Percentiles rank a stretch among this genome's conserved stretches.
phyloP scores from a whole-genome alignment of 2,797 vertebrate species.

The Denticeps clupeoides region DNA sequence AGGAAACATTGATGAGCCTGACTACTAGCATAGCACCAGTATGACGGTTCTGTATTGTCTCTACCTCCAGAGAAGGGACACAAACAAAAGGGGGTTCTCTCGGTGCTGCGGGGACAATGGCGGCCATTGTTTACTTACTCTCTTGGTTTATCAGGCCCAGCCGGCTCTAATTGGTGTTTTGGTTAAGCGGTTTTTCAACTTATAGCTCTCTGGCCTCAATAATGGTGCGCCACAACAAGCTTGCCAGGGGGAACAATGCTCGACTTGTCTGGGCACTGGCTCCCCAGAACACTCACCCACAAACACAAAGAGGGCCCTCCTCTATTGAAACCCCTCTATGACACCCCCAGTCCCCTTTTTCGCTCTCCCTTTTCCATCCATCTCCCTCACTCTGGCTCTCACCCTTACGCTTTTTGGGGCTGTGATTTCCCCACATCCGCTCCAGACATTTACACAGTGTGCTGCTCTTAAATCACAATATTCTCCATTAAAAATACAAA shows the following conservation, averaged over 20 bases:
- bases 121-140: slow-evolving; percentile 48
- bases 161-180: slow-evolving; percentile 69
- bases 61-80: slow-evolving; percentile 35
- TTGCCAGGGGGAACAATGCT: slow-evolving; percentile 49
- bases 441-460: not conserved
- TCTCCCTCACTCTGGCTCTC: not conserved
- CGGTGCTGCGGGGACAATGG: slow-evolving; percentile 46
- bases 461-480: no score
- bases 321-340: slow-evolving; percentile 21
- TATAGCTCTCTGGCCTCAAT: slow-evolving; percentile 50
- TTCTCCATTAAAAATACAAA: no score
- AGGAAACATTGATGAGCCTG: no score
- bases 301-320: slow-evolving; percentile 36
- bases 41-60: slow-evolving; percentile 24
- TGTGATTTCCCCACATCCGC: not conserved
- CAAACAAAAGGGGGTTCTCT: slow-evolving; percentile 43
- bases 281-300: slow-evolving; percentile 29
- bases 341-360: slow-evolving; percentile 12
- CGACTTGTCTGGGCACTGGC: slow-evolving; percentile 43
- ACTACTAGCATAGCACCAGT: not conserved
- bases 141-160: slow-evolving; percentile 49
- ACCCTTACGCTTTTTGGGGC: slow-evolving; percentile 10
- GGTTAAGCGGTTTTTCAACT: slow-evolving; percentile 75
- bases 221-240: slow-evolving; percentile 39
- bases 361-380: slow-evolving; percentile 3